Base-by-base conservation (phyloP, 1,140 invertebrate genomes). In the Psilanteris sp. region DNA sequence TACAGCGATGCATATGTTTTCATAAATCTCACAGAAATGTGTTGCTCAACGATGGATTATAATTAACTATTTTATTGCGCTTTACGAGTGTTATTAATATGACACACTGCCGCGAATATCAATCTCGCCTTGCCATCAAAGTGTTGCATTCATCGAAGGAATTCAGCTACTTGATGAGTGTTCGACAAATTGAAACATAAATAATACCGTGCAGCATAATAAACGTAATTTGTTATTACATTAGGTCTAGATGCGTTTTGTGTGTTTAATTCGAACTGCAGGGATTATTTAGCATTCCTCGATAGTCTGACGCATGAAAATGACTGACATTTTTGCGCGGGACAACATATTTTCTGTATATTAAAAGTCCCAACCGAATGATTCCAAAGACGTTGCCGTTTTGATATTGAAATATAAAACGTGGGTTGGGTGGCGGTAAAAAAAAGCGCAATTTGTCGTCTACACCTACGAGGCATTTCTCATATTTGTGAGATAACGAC, bases 391-490 rank as follows among this genome's bases (percentile, higher is more conserved):
- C 31, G 20, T 61, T 22, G 14, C 2, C 20, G 29, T 44, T 46
- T 27, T 61, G 39, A 61, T 61, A 61, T 46, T 46, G 55, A 61
- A 46, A 61, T 29, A 15, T 37, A n/a, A 10, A 24, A 32, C 0
- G 20, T 41, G 3, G 37, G 37, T 4, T 0, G 39, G 2, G n/a
- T 6, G 10, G 5, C 13, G 22, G 6, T 32, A 44, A 57, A 62
- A 62, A 62, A 50, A 62, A 62, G 18, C 18, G 18, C 18, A 37
- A 62, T 62, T 50, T n/a, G n/a, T n/a, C 11, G 57, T 62, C 57
- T 62, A 41, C 44, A 39, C 43, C 57, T 50, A 62, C 43, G 44
- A 62, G 57, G 57, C 57, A 62, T 64, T 64, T 64, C 15, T 50
- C 44, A 41, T 50, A 50, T 64, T 41, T 41, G 24, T 18, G 34